Evolutionary conservation across 2,888 invertebrate species (phyloP), one percentile per base, ranked within the genome.

Genomic region (Branchellion lobata): DNA sequence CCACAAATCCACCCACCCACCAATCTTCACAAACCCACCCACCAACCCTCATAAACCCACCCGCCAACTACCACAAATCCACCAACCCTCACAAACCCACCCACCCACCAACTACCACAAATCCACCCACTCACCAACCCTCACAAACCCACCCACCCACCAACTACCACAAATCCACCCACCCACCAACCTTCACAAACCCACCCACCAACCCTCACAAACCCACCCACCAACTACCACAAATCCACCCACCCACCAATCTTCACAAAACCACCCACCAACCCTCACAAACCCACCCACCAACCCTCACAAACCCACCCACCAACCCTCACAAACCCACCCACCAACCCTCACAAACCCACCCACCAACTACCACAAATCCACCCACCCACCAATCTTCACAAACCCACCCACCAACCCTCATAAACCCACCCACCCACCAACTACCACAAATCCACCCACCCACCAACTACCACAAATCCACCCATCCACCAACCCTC

Each of bases 371-470:
- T 14, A 5, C 5, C 40, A 75, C 68, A 84, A n/a, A n/a, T n/a
- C 21, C 61, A 57, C 8, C 21, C 61, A 57, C 21, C n/a, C 61
- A 57, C 61, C 21, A 3, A 14, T 8, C 24, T n/a, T 18, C 61
- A 5, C 40, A 40, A 40, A 5, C 40, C 40, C 40, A 8, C 40
- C 40, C 40, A 8, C 14, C 40, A 5, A 5, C 40, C 40, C 40
- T 8, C 40, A 75, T 72, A 84, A n/a, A n/a, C n/a, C 21, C 61
- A 57, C 8, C 21, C 61, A 57, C 21, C n/a, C 61, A 57, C 61
- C 21, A 3, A 14, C 3, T n/a, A 5, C 3, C 61, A 5, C 40
- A 40, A 40, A 5, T 14, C 40, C 40, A 8, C 40, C 40, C 40
- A n/a, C n/a, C n/a, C n/a, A n/a, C n/a, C n/a, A n/a, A n/a, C n/a